A percentile compares a stretch with the other conserved stretches of the same genome.
These are phyloP conservation scores for Bambusicola thoracicus DNA, from an alignment of 2,113 vertebrate genomes.

Conservation along the genomic window DNA sequence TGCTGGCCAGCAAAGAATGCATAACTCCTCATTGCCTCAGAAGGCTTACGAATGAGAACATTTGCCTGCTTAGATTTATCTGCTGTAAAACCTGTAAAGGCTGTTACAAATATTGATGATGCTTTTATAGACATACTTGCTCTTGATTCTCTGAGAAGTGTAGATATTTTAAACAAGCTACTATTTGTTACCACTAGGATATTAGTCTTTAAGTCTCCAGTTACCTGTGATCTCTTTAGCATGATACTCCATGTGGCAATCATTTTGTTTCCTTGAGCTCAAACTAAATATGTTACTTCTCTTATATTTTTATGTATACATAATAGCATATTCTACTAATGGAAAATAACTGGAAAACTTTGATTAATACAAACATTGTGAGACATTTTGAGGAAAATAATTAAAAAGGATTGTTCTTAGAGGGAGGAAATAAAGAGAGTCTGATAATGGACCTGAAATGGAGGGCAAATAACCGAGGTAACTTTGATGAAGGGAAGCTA, in stretches of 20 bases:
- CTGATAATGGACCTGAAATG: neutral
- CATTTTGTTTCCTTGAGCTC: neutral
- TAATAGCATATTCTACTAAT: neutral
- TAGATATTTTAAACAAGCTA: neutral
- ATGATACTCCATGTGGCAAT: rapidly evolving
- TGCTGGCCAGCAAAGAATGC: neutral
- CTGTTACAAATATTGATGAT: conserved; percentile 16
- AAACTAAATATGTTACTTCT: neutral
- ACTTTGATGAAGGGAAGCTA: neutral
- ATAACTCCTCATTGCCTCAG: conserved; percentile 1
- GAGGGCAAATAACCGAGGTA: neutral
- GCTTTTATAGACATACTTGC: neutral
- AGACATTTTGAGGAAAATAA: neutral
- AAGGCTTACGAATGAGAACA: conserved; percentile 17
- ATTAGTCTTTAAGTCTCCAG: neutral
- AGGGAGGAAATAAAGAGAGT: neutral
- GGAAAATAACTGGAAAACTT: neutral
- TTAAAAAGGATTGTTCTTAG: neutral
- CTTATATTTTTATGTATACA: neutral
- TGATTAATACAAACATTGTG: neutral
- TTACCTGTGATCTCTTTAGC: neutral
- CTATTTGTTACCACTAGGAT: neutral
- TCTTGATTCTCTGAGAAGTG: neutral
- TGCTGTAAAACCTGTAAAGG: neutral
- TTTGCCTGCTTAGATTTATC: neutral